Evolutionary conservation across 2,888 invertebrate species (phyloP).

Genomic region (Spilosoma lubricipeda): DNA sequence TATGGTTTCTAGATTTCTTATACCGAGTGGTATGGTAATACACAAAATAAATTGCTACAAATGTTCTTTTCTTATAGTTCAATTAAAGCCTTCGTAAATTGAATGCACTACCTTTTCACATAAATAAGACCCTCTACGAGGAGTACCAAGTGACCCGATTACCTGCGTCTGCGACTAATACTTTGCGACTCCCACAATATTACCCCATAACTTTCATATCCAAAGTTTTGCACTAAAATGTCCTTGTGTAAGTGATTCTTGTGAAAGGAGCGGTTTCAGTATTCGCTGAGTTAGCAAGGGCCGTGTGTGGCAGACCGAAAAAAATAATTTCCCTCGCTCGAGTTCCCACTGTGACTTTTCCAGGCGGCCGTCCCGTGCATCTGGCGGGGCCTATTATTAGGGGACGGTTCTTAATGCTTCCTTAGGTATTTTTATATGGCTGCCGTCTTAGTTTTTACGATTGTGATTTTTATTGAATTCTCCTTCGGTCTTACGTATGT

Average conservation of each 20-base stretch:
- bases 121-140: neutral
- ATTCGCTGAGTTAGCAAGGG: constrained; percentile 83
- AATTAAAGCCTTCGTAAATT: neutral
- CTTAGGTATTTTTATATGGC: constrained; percentile 85
- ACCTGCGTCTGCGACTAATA: constrained; percentile 2
- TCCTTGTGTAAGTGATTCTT: constrained; percentile 67
- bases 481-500: constrained; percentile 63
- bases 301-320: constrained; percentile 86
- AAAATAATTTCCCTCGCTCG: constrained; percentile 85
- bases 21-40: neutral
- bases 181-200: constrained; percentile 31
- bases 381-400: constrained; percentile 85
- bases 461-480: constrained; percentile 85
- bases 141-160: neutral
- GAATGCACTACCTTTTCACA: neutral
- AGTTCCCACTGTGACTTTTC: constrained; percentile 84
- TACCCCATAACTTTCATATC: constrained; percentile 46
- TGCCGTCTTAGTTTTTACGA: constrained; percentile 84
- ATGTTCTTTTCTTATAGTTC: neutral
- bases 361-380: constrained; percentile 84
- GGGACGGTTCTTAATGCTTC: constrained; percentile 84
- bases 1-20: no score
- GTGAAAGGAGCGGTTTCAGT: constrained; percentile 72
- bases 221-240: constrained; percentile 63
- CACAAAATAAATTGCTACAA: neutral